These are phyloP conservation scores for Microcebus ravelobensis DNA, from an alignment of 2,113 vertebrate species.

Conservation along the genomic window DNA sequence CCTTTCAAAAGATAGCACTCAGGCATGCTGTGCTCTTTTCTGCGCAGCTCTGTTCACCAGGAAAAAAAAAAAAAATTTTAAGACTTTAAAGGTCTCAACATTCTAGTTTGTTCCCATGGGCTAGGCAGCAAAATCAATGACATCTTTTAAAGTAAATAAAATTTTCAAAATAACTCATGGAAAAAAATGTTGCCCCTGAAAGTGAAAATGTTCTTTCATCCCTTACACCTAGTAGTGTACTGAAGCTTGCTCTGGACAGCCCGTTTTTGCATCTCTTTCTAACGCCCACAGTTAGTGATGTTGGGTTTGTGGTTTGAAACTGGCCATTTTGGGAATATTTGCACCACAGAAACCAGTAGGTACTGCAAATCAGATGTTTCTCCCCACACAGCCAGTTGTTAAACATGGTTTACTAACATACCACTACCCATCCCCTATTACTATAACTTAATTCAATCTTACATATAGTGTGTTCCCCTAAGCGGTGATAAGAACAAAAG, in stretches of 20 bases:
- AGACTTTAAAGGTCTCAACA: background rate
- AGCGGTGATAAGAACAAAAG: background rate
- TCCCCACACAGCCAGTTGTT: background rate
- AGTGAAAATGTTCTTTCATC: background rate
- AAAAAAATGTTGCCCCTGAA: background rate
- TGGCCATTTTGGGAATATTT: background rate
- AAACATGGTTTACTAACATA: background rate
- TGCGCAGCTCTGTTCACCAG: background rate
- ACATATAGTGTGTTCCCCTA: background rate
- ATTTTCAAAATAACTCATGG: background rate
- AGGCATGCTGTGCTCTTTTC: background rate
- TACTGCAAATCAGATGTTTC: background rate
- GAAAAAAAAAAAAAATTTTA: background rate
- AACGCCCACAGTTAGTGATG: background rate
- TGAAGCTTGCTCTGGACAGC: background rate
- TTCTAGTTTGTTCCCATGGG: background rate
- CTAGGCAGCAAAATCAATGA: background rate
- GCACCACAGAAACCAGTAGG: background rate
- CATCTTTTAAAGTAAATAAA: background rate
- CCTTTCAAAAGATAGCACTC: background rate
- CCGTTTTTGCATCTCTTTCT: background rate
- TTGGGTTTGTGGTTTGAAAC: slow-evolving; percentile 5
- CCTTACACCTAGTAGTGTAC: background rate
- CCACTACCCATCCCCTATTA: background rate
- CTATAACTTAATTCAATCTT: background rate